Evolutionary conservation across 2,113 vertebrate species (phyloP).

Genomic region (Malurus elegans): DNA sequence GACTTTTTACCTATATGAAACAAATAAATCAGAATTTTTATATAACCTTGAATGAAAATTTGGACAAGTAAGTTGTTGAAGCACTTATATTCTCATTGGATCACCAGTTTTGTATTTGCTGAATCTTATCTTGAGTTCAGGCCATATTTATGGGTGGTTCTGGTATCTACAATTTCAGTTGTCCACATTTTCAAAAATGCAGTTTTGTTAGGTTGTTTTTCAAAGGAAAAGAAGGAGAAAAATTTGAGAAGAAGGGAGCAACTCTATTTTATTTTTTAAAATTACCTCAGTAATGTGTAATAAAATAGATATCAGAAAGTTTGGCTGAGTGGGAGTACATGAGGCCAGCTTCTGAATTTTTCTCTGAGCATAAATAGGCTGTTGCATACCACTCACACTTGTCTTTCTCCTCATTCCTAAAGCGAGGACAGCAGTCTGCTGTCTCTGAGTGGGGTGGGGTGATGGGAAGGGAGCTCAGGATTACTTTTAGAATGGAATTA

Average conservation of each 20-base stretch:
- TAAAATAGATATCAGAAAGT: neutral
- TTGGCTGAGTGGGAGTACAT: neutral
- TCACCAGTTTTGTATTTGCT: neutral
- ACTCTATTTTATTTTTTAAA: neutral
- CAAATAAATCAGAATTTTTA: neutral
- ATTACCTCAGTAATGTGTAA: neutral
- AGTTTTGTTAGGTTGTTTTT: neutral
- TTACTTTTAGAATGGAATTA: neutral
- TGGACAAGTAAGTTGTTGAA: neutral
- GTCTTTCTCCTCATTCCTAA: neutral
- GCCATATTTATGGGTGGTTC: neutral
- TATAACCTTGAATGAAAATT: neutral
- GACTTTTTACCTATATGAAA: neutral
- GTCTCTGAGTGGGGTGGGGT: neutral
- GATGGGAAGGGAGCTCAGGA: neutral
- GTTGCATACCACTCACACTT: neutral
- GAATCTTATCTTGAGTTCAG: neutral
- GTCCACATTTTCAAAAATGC: neutral
- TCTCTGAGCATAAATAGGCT: neutral
- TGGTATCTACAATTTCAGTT: neutral
- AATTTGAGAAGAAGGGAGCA: neutral
- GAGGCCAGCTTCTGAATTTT: neutral
- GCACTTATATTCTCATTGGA: rapidly evolving
- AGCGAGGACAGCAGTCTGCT: rapidly evolving
- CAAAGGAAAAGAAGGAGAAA: neutral